Conservation (phyloP, 1,140 invertebrate genomes). For the Pseudachorutes palmiensis region DNA sequence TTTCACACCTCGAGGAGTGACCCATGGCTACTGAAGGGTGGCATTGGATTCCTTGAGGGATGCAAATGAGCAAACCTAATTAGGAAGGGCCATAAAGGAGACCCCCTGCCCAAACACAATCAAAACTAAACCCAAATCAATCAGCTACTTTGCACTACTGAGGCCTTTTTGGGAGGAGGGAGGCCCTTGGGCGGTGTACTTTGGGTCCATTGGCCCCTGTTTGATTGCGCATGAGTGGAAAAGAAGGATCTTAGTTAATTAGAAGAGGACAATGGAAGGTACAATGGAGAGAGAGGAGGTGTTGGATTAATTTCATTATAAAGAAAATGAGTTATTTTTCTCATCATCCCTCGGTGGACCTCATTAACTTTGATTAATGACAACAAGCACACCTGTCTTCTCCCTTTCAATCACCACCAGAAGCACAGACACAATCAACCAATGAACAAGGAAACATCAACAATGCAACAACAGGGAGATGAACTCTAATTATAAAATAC, state of each 20-base stretch:
- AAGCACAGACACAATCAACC: neutral
- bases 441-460: neutral
- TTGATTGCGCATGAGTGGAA: too few species aligned
- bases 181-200: too few species aligned
- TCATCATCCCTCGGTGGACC: slow-evolving; percentile 18
- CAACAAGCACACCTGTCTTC: slow-evolving; percentile 37
- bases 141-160: neutral
- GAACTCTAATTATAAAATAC: neutral
- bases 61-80: neutral
- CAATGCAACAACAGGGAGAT: neutral
- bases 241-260: too few species aligned
- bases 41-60: too few species aligned
- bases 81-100: slow-evolving; percentile 1
- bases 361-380: slow-evolving; percentile 40
- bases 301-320: slow-evolving; percentile 38
- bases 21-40: neutral
- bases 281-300: slow-evolving; percentile 11
- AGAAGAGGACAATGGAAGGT: neutral
- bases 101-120: neutral
- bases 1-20: slow-evolving; percentile 14
- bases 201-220: too few species aligned
- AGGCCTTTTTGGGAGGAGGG: too few species aligned
- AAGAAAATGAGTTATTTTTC: slow-evolving; percentile 36
- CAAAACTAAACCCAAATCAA: neutral
- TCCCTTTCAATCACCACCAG: neutral